phyloP scores from a whole-genome alignment of 2,113 vertebrate genomes.

The Dolichallabes microphthalmus region DNA sequence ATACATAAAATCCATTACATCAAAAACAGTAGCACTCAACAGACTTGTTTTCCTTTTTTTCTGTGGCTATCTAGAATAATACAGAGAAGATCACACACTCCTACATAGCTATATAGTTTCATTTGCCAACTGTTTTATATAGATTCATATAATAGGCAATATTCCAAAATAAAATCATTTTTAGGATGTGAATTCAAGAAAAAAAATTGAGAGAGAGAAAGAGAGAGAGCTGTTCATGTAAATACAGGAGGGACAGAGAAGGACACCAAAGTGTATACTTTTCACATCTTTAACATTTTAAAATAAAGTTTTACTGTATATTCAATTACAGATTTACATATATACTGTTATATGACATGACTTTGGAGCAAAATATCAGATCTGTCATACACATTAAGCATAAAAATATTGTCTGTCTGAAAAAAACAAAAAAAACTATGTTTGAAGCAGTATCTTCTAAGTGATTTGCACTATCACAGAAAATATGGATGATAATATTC shows the following conservation, averaged over 20 bases:
- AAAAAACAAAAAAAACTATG: background rate
- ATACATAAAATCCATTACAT: constrained; percentile 65
- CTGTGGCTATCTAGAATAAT: constrained; percentile 53
- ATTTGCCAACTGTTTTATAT: constrained; percentile 65
- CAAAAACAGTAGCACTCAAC: constrained; percentile 65
- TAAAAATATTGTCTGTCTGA: background rate
- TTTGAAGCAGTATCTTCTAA: too few species aligned
- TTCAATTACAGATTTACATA: constrained; percentile 68
- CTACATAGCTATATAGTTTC: constrained; percentile 58
- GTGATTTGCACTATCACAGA: constrained; percentile 3
- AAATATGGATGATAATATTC: background rate
- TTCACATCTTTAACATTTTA: constrained; percentile 65
- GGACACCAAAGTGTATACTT: constrained; percentile 48
- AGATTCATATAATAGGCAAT: constrained; percentile 62
- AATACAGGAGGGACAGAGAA: constrained; percentile 55
- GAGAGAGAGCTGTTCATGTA: constrained; percentile 50
- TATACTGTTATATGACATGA: constrained; percentile 12
- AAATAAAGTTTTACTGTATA: constrained; percentile 74
- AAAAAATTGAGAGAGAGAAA: background rate
- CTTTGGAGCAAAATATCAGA: constrained; percentile 1
- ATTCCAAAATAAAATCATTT: constrained; percentile 70
- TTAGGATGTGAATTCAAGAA: constrained; percentile 17
- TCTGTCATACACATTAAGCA: background rate
- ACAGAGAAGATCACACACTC: constrained; percentile 61
- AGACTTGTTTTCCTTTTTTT: constrained; percentile 45